These are phyloP conservation scores for Syndactyla subalaris DNA, from an alignment of 2,797 vertebrate species.

Conservation along the genomic window DNA sequence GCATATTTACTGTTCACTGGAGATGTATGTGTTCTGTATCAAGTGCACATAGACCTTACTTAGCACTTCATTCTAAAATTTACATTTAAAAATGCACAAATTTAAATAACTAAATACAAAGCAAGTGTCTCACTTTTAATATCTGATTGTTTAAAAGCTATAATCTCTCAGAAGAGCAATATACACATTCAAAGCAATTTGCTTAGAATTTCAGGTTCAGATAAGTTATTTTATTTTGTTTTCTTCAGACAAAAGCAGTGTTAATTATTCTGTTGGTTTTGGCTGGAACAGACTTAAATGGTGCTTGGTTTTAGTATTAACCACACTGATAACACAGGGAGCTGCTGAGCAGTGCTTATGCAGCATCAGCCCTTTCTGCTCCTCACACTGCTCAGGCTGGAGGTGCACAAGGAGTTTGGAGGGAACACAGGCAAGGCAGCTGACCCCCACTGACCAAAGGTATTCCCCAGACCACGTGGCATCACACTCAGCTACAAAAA, in stretches of 20 bases:
- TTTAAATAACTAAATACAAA: background rate
- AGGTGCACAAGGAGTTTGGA: background rate
- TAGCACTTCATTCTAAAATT: background rate
- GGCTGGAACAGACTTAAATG: background rate
- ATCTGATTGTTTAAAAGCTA: background rate
- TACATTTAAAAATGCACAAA: background rate
- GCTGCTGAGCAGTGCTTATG: background rate
- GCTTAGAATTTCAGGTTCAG: background rate
- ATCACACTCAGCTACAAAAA: background rate
- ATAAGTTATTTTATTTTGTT: background rate
- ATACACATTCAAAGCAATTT: background rate
- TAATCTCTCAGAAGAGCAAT: background rate
- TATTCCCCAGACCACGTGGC: background rate
- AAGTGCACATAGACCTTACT: rapidly evolving
- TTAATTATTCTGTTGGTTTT: background rate
- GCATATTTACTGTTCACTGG: background rate
- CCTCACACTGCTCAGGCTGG: rapidly evolving
- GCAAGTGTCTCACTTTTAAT: background rate
- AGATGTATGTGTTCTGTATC: rapidly evolving
- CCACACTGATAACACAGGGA: rapidly evolving
- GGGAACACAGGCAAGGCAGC: background rate
- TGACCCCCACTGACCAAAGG: background rate
- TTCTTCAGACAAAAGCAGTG: background rate
- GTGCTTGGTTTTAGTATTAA: background rate
- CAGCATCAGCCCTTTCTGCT: background rate